Percentiles rank a stretch among this genome's conserved stretches.
Conservation (phyloP, 2,113 vertebrate species). For the Peromyscus californicus region DNA sequence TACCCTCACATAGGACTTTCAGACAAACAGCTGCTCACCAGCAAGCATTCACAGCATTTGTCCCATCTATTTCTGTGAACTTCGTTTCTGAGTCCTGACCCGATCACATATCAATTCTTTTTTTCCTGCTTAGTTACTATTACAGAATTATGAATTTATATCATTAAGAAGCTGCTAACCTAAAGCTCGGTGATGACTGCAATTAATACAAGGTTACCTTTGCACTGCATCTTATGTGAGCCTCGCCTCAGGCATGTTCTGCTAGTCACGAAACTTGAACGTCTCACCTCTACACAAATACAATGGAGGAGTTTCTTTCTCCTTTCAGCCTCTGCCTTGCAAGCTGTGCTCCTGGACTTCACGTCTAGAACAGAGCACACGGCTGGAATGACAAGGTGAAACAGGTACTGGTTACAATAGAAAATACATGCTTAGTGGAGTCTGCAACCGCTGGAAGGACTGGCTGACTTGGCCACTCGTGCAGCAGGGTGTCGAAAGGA, state of each 20-base stretch:
- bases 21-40: neutral
- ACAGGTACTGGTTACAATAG: neutral
- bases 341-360: neutral
- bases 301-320: neutral
- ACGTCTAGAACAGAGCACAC: accelerated
- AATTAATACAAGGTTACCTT: neutral
- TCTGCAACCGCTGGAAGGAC: neutral
- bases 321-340: accelerated
- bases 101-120: slow-evolving; percentile 43
- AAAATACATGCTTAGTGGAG: neutral
- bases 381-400: neutral
- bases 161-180: slow-evolving; percentile 68
- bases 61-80: slow-evolving; percentile 49
- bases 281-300: slow-evolving; percentile 67
- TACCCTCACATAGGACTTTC: neutral
- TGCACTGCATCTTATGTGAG: neutral
- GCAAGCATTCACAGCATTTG: neutral
- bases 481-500: neutral
- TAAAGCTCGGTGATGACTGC: slow-evolving; percentile 54
- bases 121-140: neutral
- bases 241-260: slow-evolving; percentile 45
- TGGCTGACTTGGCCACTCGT: neutral
- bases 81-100: slow-evolving; percentile 66
- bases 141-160: slow-evolving; percentile 64
- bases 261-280: slow-evolving; percentile 60